Percentiles rank a stretch among this genome's conserved stretches.
These are phyloP conservation scores for Dicrostonyx torquatus DNA, from an alignment of 2,797 vertebrate genomes.

Conservation along the genomic window DNA sequence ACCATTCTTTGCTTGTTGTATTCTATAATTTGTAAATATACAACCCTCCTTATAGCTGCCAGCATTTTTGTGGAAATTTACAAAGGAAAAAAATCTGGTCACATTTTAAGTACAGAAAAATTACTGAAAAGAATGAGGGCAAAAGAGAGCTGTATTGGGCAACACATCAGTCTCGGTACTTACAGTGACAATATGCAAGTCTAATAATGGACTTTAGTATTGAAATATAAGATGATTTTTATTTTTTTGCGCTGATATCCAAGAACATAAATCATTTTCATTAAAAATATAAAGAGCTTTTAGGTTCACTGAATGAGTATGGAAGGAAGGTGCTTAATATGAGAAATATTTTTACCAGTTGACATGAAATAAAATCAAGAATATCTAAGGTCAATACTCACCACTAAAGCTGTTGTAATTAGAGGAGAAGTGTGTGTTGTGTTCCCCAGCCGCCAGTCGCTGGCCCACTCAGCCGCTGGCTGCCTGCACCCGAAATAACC, in stretches of 20 bases:
- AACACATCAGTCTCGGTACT: background rate
- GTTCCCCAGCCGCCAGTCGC: too few species aligned
- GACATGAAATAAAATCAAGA: constrained; percentile 10
- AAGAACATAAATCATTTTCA: background rate
- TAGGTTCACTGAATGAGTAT: background rate
- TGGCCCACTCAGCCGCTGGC: too few species aligned
- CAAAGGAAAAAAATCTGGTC: background rate
- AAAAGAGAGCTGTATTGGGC: background rate
- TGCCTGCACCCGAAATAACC: too few species aligned
- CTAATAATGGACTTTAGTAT: background rate
- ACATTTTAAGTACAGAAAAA: background rate
- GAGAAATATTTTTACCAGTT: background rate
- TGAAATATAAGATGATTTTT: background rate
- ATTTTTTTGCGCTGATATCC: background rate
- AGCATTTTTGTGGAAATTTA: background rate
- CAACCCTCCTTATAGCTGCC: background rate
- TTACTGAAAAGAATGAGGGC: background rate
- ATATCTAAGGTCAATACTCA: background rate
- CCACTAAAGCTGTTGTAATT: too few species aligned
- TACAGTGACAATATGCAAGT: background rate
- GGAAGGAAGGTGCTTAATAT: background rate
- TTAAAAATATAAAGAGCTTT: constrained; percentile 23
- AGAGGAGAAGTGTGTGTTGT: too few species aligned
- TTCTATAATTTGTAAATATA: background rate
- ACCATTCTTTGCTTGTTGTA: background rate